These are phyloP conservation scores for Dissostichus mawsoni DNA, from an alignment of 2,113 vertebrate genomes.

Conservation along the genomic window DNA sequence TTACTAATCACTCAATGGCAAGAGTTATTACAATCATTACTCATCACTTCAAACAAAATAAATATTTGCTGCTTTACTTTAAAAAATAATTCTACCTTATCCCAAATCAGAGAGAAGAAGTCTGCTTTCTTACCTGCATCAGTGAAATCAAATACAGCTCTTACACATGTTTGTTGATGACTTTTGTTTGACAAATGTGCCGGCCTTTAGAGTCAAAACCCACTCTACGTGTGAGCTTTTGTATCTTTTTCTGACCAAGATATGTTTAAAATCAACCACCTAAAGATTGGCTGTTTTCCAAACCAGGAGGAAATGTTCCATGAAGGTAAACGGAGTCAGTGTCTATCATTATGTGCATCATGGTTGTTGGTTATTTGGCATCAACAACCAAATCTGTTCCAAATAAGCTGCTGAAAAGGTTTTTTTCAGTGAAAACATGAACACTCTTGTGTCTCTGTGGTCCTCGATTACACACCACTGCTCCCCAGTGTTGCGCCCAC, in stretches of 20 bases:
- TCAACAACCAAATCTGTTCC: not conserved
- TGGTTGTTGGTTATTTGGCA: conserved; percentile 6
- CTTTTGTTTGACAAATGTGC: not conserved
- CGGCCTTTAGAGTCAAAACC: not conserved
- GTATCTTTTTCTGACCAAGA: not conserved
- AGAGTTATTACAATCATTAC: not conserved
- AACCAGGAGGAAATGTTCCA: not conserved
- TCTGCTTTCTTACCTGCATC: not conserved
- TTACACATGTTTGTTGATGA: conserved; percentile 4
- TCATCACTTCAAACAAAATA: not conserved
- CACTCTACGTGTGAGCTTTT: not conserved
- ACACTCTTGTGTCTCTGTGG: conserved; percentile 9
- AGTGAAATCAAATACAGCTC: not conserved
- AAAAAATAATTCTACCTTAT: too few relatives aligned
- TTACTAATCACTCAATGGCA: not conserved
- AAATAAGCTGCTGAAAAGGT: conserved; percentile 2
- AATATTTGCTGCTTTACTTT: not conserved
- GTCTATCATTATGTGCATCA: not conserved
- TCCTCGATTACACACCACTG: conserved; percentile 1
- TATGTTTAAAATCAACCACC: not conserved
- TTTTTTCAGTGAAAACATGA: conserved; percentile 3
- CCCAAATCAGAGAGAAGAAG: too few relatives aligned
- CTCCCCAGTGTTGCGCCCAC: not conserved
- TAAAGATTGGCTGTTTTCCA: not conserved
- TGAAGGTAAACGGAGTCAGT: not conserved